Conservation (phyloP, 2,113 vertebrate species). For the Rhinichthys klamathensis region DNA sequence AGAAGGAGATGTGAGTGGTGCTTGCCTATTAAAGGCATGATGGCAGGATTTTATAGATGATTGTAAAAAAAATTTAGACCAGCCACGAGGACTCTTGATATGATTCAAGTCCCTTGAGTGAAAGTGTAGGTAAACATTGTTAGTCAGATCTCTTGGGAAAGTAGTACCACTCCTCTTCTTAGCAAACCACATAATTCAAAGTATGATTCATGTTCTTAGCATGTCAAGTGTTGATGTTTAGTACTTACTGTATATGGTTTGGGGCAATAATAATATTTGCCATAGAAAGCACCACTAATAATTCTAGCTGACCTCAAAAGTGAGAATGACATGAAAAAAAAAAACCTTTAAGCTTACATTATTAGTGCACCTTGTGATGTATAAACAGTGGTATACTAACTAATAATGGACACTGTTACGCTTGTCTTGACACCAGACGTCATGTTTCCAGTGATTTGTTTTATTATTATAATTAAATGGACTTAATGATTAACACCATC, state of each 20-base stretch:
- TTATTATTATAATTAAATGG: not conserved
- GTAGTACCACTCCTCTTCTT: not conserved
- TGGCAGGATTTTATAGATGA: not conserved
- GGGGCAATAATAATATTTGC: not conserved
- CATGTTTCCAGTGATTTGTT: not conserved
- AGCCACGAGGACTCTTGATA: not conserved
- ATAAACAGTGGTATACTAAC: not conserved
- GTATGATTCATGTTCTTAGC: not conserved
- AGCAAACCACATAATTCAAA: not conserved
- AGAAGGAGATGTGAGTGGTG: not conserved
- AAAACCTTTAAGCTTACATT: not conserved
- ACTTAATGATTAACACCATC: constrained; percentile 19
- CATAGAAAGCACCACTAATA: not conserved
- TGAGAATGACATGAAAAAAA: not conserved
- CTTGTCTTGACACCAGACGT: not conserved
- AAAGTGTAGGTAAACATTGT: not conserved
- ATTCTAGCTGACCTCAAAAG: not conserved
- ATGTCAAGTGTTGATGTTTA: not conserved
- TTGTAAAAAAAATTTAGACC: not conserved
- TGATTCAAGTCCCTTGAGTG: not conserved
- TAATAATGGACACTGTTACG: not conserved
- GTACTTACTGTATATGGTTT: not conserved
- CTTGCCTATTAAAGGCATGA: not conserved
- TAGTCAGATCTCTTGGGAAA: not conserved
- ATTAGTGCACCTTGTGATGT: not conserved